Conservation (phyloP, 2,888 invertebrate species). For the Xylota sylvarum region DNA sequence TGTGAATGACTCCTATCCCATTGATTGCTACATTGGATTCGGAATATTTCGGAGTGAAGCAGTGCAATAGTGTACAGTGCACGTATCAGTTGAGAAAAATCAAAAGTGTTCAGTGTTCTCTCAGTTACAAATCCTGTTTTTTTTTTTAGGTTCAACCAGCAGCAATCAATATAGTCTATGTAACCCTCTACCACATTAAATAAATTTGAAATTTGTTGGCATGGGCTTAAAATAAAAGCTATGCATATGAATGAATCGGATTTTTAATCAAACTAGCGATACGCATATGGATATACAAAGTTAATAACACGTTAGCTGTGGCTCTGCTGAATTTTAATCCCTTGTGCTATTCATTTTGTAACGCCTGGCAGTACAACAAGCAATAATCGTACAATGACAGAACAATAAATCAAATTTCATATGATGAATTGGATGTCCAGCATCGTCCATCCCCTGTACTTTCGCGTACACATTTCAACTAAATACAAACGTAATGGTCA, state of each 20-base stretch:
- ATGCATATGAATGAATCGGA: not conserved
- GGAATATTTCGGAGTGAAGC: no score
- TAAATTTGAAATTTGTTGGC: not conserved
- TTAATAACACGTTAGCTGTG: not conserved
- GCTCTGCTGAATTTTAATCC: not conserved
- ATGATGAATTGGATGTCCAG: conserved; percentile 42
- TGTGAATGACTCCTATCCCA: no score
- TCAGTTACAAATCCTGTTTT: no score
- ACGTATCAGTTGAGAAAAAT: no score
- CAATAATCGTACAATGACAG: conserved; percentile 18
- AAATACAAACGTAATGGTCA: conserved; percentile 52
- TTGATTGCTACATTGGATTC: no score
- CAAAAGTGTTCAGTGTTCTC: no score
- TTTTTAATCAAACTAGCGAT: not conserved
- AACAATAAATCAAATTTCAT: conserved; percentile 42
- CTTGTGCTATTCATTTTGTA: conserved; percentile 3
- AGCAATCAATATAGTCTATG: no score
- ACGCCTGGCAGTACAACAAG: conserved; percentile 4
- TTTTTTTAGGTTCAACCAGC: no score
- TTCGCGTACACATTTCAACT: not conserved
- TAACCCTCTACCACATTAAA: not conserved
- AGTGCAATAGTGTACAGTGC: no score
- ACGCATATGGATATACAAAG: not conserved
- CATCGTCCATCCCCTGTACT: conserved; percentile 1
- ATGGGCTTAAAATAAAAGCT: not conserved